A percentile compares a stretch with the other conserved stretches of the same genome.
Evolutionary conservation across 2,797 vertebrate genomes (phyloP).

Genomic region (Enteromius fasciolatus): DNA sequence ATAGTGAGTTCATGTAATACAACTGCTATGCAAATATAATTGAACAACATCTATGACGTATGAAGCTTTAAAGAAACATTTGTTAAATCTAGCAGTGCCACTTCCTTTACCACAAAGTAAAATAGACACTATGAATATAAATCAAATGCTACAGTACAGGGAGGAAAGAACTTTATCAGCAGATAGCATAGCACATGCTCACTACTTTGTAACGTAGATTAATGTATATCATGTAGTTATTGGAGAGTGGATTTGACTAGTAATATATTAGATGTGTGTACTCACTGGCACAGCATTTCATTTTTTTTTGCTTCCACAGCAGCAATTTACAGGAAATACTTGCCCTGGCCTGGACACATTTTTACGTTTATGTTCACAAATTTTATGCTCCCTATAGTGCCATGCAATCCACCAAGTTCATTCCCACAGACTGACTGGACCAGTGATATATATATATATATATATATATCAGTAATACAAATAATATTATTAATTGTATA

Average conservation of each 20-base stretch:
- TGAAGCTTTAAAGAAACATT: too few relatives aligned
- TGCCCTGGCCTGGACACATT: not conserved
- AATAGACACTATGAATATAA: not conserved
- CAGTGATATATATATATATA: not conserved
- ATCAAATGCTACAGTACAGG: not conserved
- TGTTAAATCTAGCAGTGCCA: too few relatives aligned
- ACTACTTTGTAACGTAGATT: not conserved
- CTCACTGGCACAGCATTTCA: not conserved
- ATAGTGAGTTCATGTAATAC: not conserved
- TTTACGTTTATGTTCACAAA: not conserved
- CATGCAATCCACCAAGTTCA: not conserved
- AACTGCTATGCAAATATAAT: not conserved
- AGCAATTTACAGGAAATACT: not conserved
- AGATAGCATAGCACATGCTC: not conserved
- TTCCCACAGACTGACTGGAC: not conserved
- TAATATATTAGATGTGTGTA: not conserved
- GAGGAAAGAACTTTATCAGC: not conserved
- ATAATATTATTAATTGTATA: not conserved
- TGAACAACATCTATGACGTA: not conserved
- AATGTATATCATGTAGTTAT: not conserved
- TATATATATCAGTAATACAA: not conserved
- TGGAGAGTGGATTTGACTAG: not conserved
- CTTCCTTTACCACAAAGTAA: not conserved
- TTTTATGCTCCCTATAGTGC: not conserved
- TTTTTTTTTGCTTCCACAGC: slow-evolving; percentile 1